phyloP scores from a whole-genome alignment of 1,140 invertebrate species.

The Drosophila micromelanica region DNA sequence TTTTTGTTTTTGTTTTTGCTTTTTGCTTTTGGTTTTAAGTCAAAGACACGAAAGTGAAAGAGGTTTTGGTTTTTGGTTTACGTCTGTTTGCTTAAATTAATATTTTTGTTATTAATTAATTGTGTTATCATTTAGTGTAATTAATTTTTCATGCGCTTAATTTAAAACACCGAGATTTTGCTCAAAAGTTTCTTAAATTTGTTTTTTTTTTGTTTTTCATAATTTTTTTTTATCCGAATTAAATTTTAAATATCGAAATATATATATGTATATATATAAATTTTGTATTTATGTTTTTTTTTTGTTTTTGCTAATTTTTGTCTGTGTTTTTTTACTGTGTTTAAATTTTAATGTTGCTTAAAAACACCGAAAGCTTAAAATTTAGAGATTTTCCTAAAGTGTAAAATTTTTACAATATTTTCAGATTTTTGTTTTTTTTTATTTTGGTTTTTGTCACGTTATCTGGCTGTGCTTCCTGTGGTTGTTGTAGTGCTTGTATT shows the following conservation, averaged over 20 bases:
- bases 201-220: slow-evolving; percentile 50
- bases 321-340: slow-evolving; percentile 38
- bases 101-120: slow-evolving; percentile 65
- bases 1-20: slow-evolving; percentile 39
- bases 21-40: slow-evolving; percentile 72
- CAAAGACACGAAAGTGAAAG: slow-evolving; percentile 85
- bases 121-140: slow-evolving; percentile 68
- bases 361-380: slow-evolving; percentile 85
- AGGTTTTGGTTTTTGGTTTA: slow-evolving; percentile 82
- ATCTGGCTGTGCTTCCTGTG: slow-evolving; percentile 26
- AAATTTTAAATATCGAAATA: slow-evolving; percentile 80
- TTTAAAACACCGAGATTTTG: slow-evolving; percentile 81
- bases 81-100: slow-evolving; percentile 75
- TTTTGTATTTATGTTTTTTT: slow-evolving; percentile 53
- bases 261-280: slow-evolving; percentile 65
- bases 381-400: slow-evolving; percentile 84
- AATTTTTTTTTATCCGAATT: slow-evolving; percentile 65
- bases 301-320: slow-evolving; percentile 37
- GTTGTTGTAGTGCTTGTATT: slow-evolving; percentile 23
- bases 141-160: slow-evolving; percentile 73
- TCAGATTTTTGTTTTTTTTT: slow-evolving; percentile 23
- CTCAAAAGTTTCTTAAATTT: slow-evolving; percentile 64
- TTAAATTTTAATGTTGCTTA: slow-evolving; percentile 65
- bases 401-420: slow-evolving; percentile 81
- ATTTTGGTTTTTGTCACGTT: slow-evolving; percentile 29